Evolutionary conservation across 1,140 invertebrate genomes (phyloP).

Genomic region (Drosophila ogumai): DNA sequence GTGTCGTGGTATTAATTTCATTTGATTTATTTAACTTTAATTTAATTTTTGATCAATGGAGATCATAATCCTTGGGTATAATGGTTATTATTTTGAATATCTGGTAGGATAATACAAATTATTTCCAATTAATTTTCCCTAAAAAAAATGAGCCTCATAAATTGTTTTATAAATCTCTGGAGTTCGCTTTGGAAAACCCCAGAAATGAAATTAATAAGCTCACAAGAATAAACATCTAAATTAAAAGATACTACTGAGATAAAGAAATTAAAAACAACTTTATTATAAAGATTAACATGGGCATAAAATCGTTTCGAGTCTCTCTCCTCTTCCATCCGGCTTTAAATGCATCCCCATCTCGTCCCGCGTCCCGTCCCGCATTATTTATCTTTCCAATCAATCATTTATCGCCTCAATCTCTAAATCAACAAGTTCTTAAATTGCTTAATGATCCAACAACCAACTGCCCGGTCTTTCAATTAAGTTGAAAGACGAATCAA

Average conservation of each 20-base stretch:
- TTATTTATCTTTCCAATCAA: slow-evolving; percentile 37
- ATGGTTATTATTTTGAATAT: not conserved
- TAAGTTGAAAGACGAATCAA: slow-evolving; percentile 43
- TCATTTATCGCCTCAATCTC: slow-evolving; percentile 40
- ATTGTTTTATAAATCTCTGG: not conserved
- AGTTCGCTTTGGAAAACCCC: not conserved
- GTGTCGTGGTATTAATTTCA: slow-evolving; percentile 24
- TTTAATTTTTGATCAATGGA: not conserved
- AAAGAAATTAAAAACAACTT: slow-evolving; percentile 3
- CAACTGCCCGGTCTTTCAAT: slow-evolving; percentile 40
- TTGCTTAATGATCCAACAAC: slow-evolving; percentile 40
- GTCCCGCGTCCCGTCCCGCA: slow-evolving; percentile 10
- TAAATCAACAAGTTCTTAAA: slow-evolving; percentile 49
- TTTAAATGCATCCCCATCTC: slow-evolving; percentile 9
- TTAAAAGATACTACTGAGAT: slow-evolving; percentile 7
- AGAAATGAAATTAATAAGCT: slow-evolving; percentile 12
- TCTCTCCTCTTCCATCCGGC: slow-evolving; percentile 10
- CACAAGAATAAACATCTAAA: not conserved
- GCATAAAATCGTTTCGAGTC: slow-evolving; percentile 6
- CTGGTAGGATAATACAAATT: not conserved
- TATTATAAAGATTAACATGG: slow-evolving; percentile 14
- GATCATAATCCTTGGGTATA: not conserved
- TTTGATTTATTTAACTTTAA: not conserved
- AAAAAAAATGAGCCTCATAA: not conserved
- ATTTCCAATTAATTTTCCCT: not conserved